Percentiles rank a stretch among this genome's conserved stretches.
These are phyloP conservation scores for Smutsia temminckii DNA, from an alignment of 2,797 vertebrate species.

Conservation along the genomic window DNA sequence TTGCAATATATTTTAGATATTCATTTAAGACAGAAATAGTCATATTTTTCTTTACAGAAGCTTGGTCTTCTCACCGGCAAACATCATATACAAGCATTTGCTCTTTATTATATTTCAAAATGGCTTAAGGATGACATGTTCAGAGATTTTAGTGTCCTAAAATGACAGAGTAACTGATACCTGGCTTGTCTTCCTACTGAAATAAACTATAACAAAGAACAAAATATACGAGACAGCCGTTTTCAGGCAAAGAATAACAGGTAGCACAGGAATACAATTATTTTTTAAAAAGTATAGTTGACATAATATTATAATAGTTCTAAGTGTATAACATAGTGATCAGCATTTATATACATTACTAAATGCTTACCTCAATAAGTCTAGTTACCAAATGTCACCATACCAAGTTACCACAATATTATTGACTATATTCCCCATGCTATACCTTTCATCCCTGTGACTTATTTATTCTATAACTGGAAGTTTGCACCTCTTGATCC, in stretches of 20 bases:
- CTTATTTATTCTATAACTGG: too few species aligned
- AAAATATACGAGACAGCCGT: conserved; percentile 35
- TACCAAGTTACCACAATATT: too few species aligned
- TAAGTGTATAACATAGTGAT: too few species aligned
- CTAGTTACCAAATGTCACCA: too few species aligned
- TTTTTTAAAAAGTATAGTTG: too few species aligned
- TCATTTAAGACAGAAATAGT: conserved; percentile 28
- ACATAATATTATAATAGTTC: too few species aligned
- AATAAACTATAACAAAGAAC: conserved; percentile 40
- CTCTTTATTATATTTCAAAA: conserved; percentile 55
- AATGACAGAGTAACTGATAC: background rate
- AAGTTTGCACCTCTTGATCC: too few species aligned
- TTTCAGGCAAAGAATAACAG: background rate
- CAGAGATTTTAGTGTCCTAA: background rate
- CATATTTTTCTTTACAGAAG: conserved; percentile 22
- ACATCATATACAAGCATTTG: conserved; percentile 42
- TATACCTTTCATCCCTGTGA: too few species aligned
- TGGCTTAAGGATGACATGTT: conserved; percentile 35
- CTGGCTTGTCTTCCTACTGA: background rate
- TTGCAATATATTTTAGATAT: conserved; percentile 9
- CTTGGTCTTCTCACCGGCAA: conserved; percentile 35
- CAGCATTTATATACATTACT: too few species aligned
- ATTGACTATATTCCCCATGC: too few species aligned
- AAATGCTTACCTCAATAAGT: too few species aligned
- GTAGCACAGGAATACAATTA: background rate